A percentile compares a stretch with the other conserved stretches of the same genome.
Conservation (phyloP, 2,797 vertebrate genomes). For the Acrossocheilus wenchowensis region DNA sequence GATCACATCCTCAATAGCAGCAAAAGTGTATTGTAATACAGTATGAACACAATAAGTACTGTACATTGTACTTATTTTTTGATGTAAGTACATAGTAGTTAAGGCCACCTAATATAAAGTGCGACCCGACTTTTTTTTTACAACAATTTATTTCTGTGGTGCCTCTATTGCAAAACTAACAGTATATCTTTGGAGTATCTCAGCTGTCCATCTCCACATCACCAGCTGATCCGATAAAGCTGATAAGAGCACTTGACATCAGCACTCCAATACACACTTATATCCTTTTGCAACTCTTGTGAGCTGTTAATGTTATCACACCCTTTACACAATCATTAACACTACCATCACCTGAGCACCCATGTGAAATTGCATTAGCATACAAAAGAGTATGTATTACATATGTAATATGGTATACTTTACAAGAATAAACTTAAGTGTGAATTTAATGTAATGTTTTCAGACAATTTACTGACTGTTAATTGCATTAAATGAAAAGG, state of each 20-base stretch:
- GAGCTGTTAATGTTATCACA: not conserved
- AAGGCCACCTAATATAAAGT: too few relatives aligned
- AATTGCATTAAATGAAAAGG: not conserved
- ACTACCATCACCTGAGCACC: not conserved
- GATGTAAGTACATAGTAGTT: too few relatives aligned
- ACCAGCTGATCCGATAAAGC: constrained; percentile 24
- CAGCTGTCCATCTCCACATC: not conserved
- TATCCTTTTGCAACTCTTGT: not conserved
- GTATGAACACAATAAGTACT: too few relatives aligned
- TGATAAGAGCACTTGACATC: not conserved
- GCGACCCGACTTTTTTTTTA: too few relatives aligned
- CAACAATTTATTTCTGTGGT: too few relatives aligned
- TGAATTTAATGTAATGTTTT: not conserved
- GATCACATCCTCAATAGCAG: too few relatives aligned
- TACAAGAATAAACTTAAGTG: not conserved
- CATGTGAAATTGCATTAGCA: not conserved
- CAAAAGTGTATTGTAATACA: too few relatives aligned
- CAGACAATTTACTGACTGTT: not conserved
- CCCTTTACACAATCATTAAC: constrained; percentile 1
- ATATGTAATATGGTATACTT: not conserved
- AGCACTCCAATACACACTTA: not conserved
- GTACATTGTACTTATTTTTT: too few relatives aligned
- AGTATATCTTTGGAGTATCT: not conserved
- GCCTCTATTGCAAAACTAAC: not conserved
- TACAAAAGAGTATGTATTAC: not conserved